A percentile compares a stretch with the other conserved stretches of the same genome.
phyloP scores from a whole-genome alignment of 2,888 invertebrate species.

The Drosophila neutralis region DNA sequence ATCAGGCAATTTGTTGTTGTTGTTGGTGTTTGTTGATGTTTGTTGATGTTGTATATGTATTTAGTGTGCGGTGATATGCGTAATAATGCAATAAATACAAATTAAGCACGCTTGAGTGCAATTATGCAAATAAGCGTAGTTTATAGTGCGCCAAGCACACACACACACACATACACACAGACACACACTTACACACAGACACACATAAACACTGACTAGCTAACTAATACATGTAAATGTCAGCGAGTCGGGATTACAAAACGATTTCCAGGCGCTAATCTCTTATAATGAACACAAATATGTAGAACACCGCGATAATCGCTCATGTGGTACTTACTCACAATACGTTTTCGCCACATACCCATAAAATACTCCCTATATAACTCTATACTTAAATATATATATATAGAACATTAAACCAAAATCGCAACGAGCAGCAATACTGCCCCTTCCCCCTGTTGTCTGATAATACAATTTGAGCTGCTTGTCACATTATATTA shows the following conservation, averaged over 20 bases:
- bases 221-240: conserved; percentile 34
- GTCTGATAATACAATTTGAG: conserved; percentile 46
- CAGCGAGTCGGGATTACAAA: conserved; percentile 70
- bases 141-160: conserved; percentile 51
- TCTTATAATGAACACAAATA: conserved; percentile 78
- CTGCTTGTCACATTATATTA: conserved; percentile 70
- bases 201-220: conserved; percentile 5
- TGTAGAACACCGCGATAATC: conserved; percentile 78
- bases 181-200: background rate
- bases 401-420: background rate
- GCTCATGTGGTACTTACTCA: conserved; percentile 58
- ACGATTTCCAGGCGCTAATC: conserved; percentile 74
- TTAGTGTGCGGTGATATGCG: conserved; percentile 71
- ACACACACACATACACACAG: conserved; percentile 6
- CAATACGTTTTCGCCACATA: conserved; percentile 9
- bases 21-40: conserved; percentile 29
- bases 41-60: conserved; percentile 43
- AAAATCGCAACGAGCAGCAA: background rate
- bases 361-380: conserved; percentile 40
- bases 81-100: conserved; percentile 80
- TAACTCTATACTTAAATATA: background rate
- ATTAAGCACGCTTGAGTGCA: conserved; percentile 80
- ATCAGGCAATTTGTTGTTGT: conserved; percentile 27
- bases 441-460: background rate
- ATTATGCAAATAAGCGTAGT: conserved; percentile 76